Evolutionary conservation across 2,113 vertebrate genomes (phyloP).

Genomic region (Acrocephalus arundinaceus): DNA sequence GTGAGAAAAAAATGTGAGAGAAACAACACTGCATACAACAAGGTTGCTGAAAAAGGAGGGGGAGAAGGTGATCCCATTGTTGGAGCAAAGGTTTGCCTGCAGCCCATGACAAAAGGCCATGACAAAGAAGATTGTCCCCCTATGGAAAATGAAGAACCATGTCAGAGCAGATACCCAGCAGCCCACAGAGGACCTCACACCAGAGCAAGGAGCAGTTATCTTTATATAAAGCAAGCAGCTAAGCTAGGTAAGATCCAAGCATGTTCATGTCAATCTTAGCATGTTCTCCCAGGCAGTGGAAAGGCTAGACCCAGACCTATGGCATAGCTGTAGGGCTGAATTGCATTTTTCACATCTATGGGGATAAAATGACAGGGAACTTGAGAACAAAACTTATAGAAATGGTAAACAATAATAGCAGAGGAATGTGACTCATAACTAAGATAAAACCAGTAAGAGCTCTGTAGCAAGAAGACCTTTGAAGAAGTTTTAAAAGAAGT

Average conservation of each 20-base stretch:
- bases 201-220: background rate
- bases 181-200: background rate
- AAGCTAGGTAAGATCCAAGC: background rate
- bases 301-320: background rate
- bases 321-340: background rate
- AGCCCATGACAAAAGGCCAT: background rate
- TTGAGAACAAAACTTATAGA: background rate
- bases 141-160: background rate
- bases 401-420: background rate
- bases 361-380: background rate
- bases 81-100: background rate
- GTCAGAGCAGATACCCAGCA: rapidly evolving
- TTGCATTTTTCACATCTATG: background rate
- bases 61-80: background rate
- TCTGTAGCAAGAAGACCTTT: background rate
- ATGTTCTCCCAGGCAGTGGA: background rate
- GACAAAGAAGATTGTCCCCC: background rate
- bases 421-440: background rate
- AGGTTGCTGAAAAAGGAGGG: background rate
- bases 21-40: background rate
- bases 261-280: rapidly evolving
- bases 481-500: background rate
- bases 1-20: background rate
- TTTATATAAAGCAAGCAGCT: background rate
- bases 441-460: background rate